phyloP scores from a whole-genome alignment of 2,888 invertebrate species.

The Latheticus oryzae region DNA sequence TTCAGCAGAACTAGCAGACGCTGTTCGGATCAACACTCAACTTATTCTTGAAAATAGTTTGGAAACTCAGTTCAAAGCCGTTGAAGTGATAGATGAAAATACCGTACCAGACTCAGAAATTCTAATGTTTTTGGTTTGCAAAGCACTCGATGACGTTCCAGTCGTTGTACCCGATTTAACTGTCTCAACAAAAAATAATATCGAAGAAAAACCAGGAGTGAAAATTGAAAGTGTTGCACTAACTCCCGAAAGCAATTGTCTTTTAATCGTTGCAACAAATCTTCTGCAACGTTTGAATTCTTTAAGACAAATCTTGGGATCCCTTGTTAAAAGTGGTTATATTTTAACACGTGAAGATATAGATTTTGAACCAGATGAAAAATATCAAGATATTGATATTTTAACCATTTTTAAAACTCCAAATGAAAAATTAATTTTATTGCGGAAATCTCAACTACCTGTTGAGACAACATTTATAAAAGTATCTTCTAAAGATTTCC shows the following conservation, averaged over 20 bases:
- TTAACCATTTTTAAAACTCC: slow-evolving; percentile 4
- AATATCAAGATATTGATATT: slow-evolving; percentile 3
- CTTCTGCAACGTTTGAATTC: slow-evolving; percentile 4
- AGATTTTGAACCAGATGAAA: slow-evolving; percentile 2
- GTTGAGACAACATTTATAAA: slow-evolving; percentile 12
- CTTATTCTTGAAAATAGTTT: slow-evolving; percentile 77
- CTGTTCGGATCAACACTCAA: slow-evolving; percentile 74
- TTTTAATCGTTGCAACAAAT: slow-evolving; percentile 7
- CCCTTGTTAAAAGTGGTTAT: slow-evolving; percentile 12
- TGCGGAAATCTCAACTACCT: slow-evolving; percentile 2
- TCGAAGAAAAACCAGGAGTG: slow-evolving; percentile 5
- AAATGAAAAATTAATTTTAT: slow-evolving; percentile 21
- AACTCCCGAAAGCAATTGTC: slow-evolving; percentile 1
- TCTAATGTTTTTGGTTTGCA: slow-evolving; percentile 10
- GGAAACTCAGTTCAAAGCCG: slow-evolving; percentile 71
- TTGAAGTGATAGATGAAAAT: slow-evolving; percentile 65
- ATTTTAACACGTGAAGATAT: slow-evolving; percentile 13
- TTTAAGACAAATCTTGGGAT: not conserved
- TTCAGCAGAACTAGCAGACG: slow-evolving; percentile 47
- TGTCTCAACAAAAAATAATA: slow-evolving; percentile 9
- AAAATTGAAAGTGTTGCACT: slow-evolving; percentile 56
- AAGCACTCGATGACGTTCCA: slow-evolving; percentile 22
- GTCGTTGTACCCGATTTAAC: slow-evolving; percentile 11
- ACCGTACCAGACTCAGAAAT: not conserved
- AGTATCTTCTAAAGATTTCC: slow-evolving; percentile 62